These are phyloP conservation scores for Seriola rivoliana DNA, from an alignment of 2,113 vertebrate genomes.

Conservation along the genomic window DNA sequence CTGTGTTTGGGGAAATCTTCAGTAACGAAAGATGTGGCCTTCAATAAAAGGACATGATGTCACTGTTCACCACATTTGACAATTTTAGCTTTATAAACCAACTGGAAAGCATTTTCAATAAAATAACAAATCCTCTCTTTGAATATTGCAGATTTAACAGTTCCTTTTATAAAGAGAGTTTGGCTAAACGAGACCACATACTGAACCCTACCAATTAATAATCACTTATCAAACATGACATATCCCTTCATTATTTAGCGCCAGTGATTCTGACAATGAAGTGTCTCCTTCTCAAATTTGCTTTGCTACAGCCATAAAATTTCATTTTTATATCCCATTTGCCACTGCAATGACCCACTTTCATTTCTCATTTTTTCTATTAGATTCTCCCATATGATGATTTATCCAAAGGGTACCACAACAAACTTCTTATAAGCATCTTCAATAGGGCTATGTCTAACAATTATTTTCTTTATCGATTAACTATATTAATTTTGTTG, in stretches of 20 bases:
- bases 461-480: not conserved
- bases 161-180: constrained; percentile 39
- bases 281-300: constrained; percentile 28
- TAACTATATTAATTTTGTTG: no score
- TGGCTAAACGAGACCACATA: constrained; percentile 31
- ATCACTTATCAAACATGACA: constrained; percentile 25
- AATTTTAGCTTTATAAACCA: constrained; percentile 44
- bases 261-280: constrained; percentile 26
- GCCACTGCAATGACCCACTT: constrained; percentile 21
- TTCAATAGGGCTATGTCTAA: not conserved
- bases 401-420: constrained; percentile 4
- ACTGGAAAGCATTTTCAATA: constrained; percentile 47
- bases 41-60: constrained; percentile 59
- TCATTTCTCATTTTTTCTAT: not conserved
- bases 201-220: constrained; percentile 37
- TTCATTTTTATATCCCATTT: not conserved
- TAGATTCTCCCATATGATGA: not conserved
- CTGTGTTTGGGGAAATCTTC: constrained; percentile 49
- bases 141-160: constrained; percentile 41
- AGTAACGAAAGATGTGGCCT: constrained; percentile 46
- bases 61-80: constrained; percentile 57
- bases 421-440: not conserved
- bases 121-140: constrained; percentile 54
- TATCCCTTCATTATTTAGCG: constrained; percentile 30
- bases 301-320: not conserved